Evolutionary conservation across 2,888 invertebrate genomes (phyloP).

Genomic region (Temnothorax unifasciatus): DNA sequence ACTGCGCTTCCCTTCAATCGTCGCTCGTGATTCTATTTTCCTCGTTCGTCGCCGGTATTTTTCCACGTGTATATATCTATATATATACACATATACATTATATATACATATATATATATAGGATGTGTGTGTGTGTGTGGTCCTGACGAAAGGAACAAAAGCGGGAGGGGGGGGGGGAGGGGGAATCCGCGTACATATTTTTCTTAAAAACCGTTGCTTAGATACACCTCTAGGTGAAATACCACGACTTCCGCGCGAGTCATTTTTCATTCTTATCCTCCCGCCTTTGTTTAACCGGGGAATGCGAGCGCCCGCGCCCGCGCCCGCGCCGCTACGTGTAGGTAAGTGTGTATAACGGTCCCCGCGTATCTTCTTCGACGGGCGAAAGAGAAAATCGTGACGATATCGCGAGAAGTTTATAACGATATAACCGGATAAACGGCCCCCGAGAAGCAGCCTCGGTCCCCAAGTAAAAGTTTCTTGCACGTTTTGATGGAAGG

Average conservation of each 20-base stretch:
- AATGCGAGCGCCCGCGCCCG: conserved; percentile 45
- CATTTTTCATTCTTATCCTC: conserved; percentile 77
- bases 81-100: neutral
- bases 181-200: conserved; percentile 47
- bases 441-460: conserved; percentile 48
- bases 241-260: conserved; percentile 64
- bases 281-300: conserved; percentile 74
- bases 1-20: conserved; percentile 60
- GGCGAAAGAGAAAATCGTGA: conserved; percentile 76
- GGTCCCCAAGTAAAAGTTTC: conserved; percentile 72
- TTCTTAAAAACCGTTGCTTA: conserved; percentile 54
- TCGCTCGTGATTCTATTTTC: conserved; percentile 68
- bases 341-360: conserved; percentile 38
- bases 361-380: conserved; percentile 56
- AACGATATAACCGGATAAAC: conserved; percentile 73
- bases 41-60: conserved; percentile 56
- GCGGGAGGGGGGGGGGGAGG: neutral
- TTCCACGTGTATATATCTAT: neutral
- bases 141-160: conserved; percentile 67
- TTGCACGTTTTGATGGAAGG: conserved; percentile 77
- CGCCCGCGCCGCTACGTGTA: conserved; percentile 51
- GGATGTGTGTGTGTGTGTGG: neutral
- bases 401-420: conserved; percentile 70
- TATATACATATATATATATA: neutral
- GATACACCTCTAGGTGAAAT: conserved; percentile 66